phyloP scores from a whole-genome alignment of 1,140 invertebrate species.

The Penaeus indicus region DNA sequence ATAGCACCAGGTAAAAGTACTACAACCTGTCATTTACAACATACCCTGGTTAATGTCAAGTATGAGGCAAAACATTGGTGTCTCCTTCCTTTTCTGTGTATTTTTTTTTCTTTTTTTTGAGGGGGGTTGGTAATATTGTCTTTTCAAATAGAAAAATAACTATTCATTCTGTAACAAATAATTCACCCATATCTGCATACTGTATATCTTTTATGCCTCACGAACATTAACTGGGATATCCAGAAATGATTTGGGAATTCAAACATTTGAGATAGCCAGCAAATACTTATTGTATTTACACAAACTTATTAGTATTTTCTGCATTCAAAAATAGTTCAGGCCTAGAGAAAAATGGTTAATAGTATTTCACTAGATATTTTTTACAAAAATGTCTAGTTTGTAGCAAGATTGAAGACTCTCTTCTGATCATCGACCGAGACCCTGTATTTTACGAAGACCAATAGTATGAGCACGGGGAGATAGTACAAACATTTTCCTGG shows the following conservation, averaged over 20 bases:
- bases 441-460: no score
- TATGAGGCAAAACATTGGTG: no score
- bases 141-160: not conserved
- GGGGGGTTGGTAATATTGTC: no score
- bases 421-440: no score
- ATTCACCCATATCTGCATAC: not conserved
- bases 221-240: constrained; percentile 13
- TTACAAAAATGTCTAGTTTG: not conserved
- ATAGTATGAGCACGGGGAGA: no score
- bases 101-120: no score
- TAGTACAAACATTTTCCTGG: no score
- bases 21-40: constrained; percentile 46
- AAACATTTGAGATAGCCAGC: constrained; percentile 34
- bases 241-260: constrained; percentile 22
- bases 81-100: no score
- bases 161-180: not conserved
- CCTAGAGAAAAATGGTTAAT: no score
- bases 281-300: not conserved
- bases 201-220: not conserved
- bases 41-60: constrained; percentile 24
- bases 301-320: not conserved
- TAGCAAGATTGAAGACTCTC: no score
- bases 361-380: not conserved
- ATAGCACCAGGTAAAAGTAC: constrained; percentile 59
- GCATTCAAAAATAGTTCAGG: not conserved